Base-by-base conservation (phyloP, 1,140 invertebrate genomes). In the Tetraneura akinire region DNA sequence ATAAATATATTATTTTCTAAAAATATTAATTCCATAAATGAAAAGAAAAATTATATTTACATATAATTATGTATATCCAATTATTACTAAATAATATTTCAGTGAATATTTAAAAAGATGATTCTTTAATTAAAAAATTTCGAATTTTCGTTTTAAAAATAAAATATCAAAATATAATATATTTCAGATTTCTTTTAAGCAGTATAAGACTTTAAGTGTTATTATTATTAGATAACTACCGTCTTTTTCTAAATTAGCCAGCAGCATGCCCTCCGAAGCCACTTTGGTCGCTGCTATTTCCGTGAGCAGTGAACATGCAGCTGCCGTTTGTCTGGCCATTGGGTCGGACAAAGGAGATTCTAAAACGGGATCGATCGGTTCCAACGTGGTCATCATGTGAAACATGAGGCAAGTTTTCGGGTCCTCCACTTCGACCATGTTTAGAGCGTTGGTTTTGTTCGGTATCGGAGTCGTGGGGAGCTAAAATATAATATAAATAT, bases 241-340 rank as follows among this genome's bases (percentile, higher is more conserved):
- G 85, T 93, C 92, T 84, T 91, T 91, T 84, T 96, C 94, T 90
- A 96, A 93, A 84, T 95, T 96, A 42, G 93, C 91, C 42, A 96
- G 86, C 10, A 96, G 87, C 90, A 96, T 94, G 82, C 94, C 89
- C 82, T 94, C 89, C 60, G 92, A 86, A 64, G 93, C 89, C 9
- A 90, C 90, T 83, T 92, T 91, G 4, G 90, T 89, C 84, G 89
- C 88, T 11, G 87, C 87, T 11, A 94, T 91, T 84, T 95, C 93
- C 18, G 89, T 90, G 6, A 95, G 85, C 9, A 95, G 86, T 83
- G 95, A 92, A 10, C 89, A 90, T 1, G 93, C 94, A 26, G 92
- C 91, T 47, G 90, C 88, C 81, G 91, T 89, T 85, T 95, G 94
- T 82, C 93, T 90, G 47, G 91, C 88, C 80, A 94, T 85, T 0